A percentile compares a stretch with the other conserved stretches of the same genome.
phyloP scores from a whole-genome alignment of 2,888 invertebrate genomes.

The Dryobotodes eremita region DNA sequence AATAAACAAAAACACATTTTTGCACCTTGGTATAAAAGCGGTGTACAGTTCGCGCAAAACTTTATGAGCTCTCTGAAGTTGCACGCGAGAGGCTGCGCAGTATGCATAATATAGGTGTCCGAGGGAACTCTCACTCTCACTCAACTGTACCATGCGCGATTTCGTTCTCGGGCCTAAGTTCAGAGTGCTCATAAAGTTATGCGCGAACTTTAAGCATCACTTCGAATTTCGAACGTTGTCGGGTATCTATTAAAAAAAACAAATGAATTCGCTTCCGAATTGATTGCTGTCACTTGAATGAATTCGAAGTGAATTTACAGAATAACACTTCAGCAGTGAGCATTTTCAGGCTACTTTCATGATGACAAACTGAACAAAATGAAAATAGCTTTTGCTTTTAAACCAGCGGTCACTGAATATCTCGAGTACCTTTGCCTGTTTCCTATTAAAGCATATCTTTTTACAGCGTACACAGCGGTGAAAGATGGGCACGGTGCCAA shows the following conservation, averaged over 20 bases:
- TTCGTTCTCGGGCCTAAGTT: too few species aligned
- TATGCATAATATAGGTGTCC: too few species aligned
- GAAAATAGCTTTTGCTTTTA: constrained; percentile 40
- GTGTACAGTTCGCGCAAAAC: too few species aligned
- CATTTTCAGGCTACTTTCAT: neutral
- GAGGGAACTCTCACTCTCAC: too few species aligned
- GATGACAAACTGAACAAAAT: neutral
- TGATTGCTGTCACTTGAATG: neutral
- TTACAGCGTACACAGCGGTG: constrained; percentile 43
- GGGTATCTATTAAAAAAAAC: neutral
- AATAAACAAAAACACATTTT: too few species aligned
- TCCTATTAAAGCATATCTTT: constrained; percentile 54
- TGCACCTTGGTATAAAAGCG: too few species aligned
- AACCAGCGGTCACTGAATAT: constrained; percentile 35
- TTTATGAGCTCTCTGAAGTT: too few species aligned
- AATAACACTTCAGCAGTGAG: constrained; percentile 6
- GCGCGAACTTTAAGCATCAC: neutral
- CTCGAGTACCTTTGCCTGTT: constrained; percentile 41
- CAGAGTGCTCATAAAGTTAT: too few species aligned
- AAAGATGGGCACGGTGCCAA: constrained; percentile 61
- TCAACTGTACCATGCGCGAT: too few species aligned
- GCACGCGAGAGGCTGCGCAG: too few species aligned
- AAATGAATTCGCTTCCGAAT: neutral
- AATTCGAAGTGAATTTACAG: neutral
- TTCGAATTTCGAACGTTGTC: neutral